Evolutionary conservation across 2,797 vertebrate species (phyloP).

Genomic region (Sternotherus odoratus): DNA sequence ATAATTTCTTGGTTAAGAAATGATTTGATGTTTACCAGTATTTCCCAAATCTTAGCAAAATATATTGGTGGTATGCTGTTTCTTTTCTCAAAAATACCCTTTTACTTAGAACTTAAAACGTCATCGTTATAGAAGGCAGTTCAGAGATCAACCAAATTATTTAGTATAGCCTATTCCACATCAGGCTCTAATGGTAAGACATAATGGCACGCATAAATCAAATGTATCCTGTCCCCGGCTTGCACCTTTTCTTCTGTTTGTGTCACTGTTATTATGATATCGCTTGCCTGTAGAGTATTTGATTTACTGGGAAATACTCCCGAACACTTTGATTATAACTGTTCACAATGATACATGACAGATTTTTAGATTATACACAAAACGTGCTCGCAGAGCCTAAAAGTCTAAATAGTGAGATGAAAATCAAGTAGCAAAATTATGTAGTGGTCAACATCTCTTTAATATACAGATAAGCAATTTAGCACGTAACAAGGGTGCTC

Average conservation of each 20-base stretch:
- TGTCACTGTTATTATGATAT: background rate
- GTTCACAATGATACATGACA: rapidly evolving
- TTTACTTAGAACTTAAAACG: conserved; percentile 60
- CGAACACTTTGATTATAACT: background rate
- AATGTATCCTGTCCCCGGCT: conserved; percentile 15
- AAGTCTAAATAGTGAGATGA: background rate
- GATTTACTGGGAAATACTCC: conserved; percentile 6
- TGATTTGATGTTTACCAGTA: conserved; percentile 71
- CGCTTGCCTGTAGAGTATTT: background rate
- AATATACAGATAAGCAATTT: background rate
- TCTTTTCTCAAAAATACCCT: conserved; percentile 65
- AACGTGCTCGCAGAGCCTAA: background rate
- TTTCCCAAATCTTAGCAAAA: background rate
- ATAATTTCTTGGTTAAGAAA: conserved; percentile 73
- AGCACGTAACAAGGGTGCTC: background rate
- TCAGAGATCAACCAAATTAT: conserved; percentile 62
- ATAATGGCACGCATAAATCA: background rate
- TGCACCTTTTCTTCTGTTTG: background rate
- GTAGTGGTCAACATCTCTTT: background rate
- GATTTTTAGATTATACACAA: background rate
- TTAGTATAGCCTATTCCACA: conserved; percentile 52
- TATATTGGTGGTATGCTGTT: background rate
- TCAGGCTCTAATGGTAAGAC: background rate
- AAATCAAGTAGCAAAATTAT: background rate
- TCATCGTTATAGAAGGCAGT: conserved; percentile 59